Base-by-base conservation (phyloP, 2,797 vertebrate genomes). In the Lemur catta region DNA sequence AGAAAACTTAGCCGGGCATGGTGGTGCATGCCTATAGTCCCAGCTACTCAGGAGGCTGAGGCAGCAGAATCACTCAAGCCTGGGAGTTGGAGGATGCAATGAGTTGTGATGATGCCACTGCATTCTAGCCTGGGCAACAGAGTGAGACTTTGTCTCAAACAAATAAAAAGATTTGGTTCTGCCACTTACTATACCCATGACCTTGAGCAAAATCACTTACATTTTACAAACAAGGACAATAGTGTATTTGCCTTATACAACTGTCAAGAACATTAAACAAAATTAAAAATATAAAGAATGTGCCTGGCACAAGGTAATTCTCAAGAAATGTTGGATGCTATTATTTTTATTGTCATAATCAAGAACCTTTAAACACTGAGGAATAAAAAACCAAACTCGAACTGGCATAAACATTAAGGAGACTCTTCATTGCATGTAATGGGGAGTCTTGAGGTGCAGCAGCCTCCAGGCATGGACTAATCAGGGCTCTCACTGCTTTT, bases 401-500 rank as follows among this genome's bases (percentile, higher is more conserved):
- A 46, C 18, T n/a, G 12, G 61, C 11, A 18, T 48, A 12, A 61
- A 97, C 96, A 97, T 91, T 89, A 46, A 80, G 46, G 86, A 90
- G 67, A 85, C 95, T 97, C 96, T 97, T 95, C 30, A 11, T 61
- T 22, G 20, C 28, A 48, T 57, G 94, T 85, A 94, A 97, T 85
- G 72, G 71, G 48, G 48, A 74, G 86, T 76, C 52, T 93, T 93
- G n/a, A 89, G 63, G 87, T 12, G 33, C 12, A 35, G 46, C 26
- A 61, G 75, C 35, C 87, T 92, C 65, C 30, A 13, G 63, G 65
- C 79, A 14, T 65, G 75, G 84, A 84, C 74, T 95, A 96, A 95
- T 96, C 26, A 15, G 95, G 82, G 82, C 91, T 91, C 95, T 96
- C 50, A 93, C 94, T 96, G 90, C 33, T 48, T 57, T 86, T 93